These are phyloP conservation scores for Drosophila aldrichi DNA, from an alignment of 2,888 invertebrate species.

Conservation along the genomic window DNA sequence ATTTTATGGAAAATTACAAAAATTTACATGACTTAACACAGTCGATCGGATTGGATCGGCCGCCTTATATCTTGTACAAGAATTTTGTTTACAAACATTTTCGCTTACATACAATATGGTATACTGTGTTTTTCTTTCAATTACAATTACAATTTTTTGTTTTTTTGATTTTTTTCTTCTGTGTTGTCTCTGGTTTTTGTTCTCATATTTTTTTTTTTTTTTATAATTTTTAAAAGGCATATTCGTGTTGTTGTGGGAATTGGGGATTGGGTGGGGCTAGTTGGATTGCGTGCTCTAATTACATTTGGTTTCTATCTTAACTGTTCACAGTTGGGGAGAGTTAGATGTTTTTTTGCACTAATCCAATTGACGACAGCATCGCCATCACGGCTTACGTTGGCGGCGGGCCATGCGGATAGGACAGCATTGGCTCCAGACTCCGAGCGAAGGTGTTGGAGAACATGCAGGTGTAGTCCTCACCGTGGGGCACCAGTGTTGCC, in stretches of 20 bases:
- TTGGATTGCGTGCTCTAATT: constrained; percentile 13
- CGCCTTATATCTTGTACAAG: constrained; percentile 46
- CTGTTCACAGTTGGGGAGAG: not conserved
- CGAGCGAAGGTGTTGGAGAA: constrained; percentile 93
- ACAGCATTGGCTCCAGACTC: constrained; percentile 94
- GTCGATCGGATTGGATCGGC: constrained; percentile 17
- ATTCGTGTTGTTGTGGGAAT: constrained; percentile 30
- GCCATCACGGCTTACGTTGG: constrained; percentile 89
- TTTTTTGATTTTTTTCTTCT: not conserved
- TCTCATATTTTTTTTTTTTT: not conserved
- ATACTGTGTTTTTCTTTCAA: constrained; percentile 6
- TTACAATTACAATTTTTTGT: not conserved
- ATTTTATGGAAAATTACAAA: constrained; percentile 67
- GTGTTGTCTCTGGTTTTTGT: not conserved
- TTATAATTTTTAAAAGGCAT: constrained; percentile 53
- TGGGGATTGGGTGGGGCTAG: not conserved
- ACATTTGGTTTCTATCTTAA: constrained; percentile 10
- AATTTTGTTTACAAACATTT: constrained; percentile 56
- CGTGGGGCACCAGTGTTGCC: constrained; percentile 95
- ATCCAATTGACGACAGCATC: constrained; percentile 54
- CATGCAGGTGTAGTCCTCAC: constrained; percentile 94
- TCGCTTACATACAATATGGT: constrained; percentile 11
- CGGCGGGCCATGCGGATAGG: constrained; percentile 97
- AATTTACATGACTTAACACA: constrained; percentile 57
- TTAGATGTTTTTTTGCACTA: constrained; percentile 44